These are phyloP conservation scores for Radopholus similis DNA, from an alignment of 1,140 invertebrate genomes.

Conservation along the genomic window DNA sequence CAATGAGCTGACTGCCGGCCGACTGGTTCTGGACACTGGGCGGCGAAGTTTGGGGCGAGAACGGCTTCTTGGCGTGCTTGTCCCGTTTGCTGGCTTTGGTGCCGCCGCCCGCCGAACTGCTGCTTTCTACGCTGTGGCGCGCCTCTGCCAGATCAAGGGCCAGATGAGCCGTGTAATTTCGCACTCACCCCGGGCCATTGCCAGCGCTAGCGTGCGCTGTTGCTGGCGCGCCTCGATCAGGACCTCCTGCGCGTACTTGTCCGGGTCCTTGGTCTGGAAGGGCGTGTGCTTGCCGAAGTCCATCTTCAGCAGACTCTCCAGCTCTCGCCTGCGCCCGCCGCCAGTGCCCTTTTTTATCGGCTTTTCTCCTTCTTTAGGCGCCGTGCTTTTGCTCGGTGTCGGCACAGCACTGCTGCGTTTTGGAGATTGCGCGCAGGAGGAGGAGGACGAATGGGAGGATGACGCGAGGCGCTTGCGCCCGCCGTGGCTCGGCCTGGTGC, in stretches of 20 bases:
- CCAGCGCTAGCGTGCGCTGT: constrained; percentile 19
- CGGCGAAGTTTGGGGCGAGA: neutral
- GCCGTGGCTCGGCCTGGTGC: too few relatives aligned
- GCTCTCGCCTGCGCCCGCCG: constrained; percentile 31
- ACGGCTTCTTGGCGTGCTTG: neutral
- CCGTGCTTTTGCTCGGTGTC: neutral
- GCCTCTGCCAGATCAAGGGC: constrained; percentile 5
- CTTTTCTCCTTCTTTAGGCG: neutral
- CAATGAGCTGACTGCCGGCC: neutral
- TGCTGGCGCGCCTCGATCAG: constrained; percentile 20
- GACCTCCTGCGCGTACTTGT: constrained; percentile 27
- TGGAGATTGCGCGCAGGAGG: neutral
- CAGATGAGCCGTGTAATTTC: neutral
- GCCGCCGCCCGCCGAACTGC: neutral
- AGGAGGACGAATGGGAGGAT: neutral
- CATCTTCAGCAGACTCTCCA: constrained; percentile 33
- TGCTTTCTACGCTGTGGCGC: neutral
- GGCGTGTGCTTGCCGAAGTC: constrained; percentile 38
- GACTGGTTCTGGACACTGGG: neutral
- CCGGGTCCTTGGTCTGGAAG: constrained; percentile 32
- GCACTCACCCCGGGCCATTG: neutral
- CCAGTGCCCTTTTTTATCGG: constrained; percentile 11
- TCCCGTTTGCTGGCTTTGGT: neutral
- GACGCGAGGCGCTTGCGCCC: neutral
- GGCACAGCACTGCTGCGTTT: neutral